Evolutionary conservation across 2,797 vertebrate genomes (phyloP), one percentile per base, ranked within the genome.

Genomic region (Crenichthys baileyi): DNA sequence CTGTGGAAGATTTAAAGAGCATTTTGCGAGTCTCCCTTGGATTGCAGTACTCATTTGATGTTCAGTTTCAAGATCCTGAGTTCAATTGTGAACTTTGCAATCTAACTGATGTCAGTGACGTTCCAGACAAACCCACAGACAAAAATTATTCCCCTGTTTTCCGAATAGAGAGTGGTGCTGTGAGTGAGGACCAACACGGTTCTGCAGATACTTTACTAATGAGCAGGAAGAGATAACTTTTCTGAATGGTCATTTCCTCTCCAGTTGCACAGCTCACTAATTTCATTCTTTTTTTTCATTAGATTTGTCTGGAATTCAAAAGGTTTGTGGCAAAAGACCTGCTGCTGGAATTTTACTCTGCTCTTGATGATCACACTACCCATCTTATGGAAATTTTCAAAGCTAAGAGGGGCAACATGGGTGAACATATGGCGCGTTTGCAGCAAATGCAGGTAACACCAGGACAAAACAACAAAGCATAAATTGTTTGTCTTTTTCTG

Each of bases 1-100:
- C 63, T 73, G 16, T 83, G 1, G 72, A 88, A 29, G 39, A 85
- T 83, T 83, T 90, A 60, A 87, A 79, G 11, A 53, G 31, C 31
- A 75, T 24, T 2, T 58, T 58, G 8, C 55, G n/a, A 58, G 55
- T 24, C 55, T 58, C 55, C 55, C 22, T 24, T 58, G 55, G 22
- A 58, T 58, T 58, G 55, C 55, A 58, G 55, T 24, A 58, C 20
- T 58, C 55, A 58, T 58, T 58, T 58, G 55, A 58, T 58, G 2
- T 24, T 24, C 20, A 58, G 55, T 58, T 58, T 58, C 55, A 58
- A 58, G 55, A 58, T 58, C 55, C 55, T 7, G 55, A 24, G 55
- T 58, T 58, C 55, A 58, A n/a, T 58, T 63, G 29, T 63, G 61
- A 63, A 63, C 29, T 63, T 31, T 63, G 61, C 61, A 63, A 63